phyloP scores from a whole-genome alignment of 2,797 vertebrate genomes.

The Notolepis coatsorum region DNA sequence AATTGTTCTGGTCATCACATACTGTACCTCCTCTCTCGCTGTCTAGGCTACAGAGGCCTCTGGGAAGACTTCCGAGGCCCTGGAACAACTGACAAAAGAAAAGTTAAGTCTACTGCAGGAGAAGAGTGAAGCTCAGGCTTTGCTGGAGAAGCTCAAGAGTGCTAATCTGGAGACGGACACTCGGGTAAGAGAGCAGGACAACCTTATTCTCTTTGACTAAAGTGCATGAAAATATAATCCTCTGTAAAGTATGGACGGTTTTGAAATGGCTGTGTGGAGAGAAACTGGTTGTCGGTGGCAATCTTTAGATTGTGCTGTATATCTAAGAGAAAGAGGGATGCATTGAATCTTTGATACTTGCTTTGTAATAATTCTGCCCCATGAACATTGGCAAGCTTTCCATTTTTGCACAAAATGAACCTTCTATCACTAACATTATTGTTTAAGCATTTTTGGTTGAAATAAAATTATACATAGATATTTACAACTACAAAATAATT shows the following conservation, averaged over 20 bases:
- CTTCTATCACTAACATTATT: too few species aligned
- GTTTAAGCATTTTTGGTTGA: too few species aligned
- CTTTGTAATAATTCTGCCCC: too few species aligned
- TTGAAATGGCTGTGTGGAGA: neutral
- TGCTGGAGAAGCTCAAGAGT: conserved; percentile 80
- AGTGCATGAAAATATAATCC: neutral
- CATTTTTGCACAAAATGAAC: too few species aligned
- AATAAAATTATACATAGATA: neutral
- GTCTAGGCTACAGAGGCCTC: conserved; percentile 83
- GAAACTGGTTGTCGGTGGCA: neutral
- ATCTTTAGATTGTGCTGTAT: neutral
- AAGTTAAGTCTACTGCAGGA: conserved; percentile 84
- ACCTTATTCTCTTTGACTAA: neutral
- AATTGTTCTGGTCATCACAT: conserved; percentile 14
- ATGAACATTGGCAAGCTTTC: too few species aligned
- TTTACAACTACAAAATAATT: neutral
- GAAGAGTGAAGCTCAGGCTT: conserved; percentile 79
- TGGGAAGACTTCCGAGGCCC: conserved; percentile 82
- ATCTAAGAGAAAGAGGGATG: neutral
- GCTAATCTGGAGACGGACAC: conserved; percentile 84
- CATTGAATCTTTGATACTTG: too few species aligned
- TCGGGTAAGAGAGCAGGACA: conserved; percentile 80
- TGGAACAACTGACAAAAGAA: conserved; percentile 88
- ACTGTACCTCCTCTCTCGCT: conserved; percentile 6
- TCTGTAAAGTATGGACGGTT: neutral